Evolutionary conservation across 2,113 vertebrate species (phyloP).

Genomic region (Calyptommatus sinebrachiatus): DNA sequence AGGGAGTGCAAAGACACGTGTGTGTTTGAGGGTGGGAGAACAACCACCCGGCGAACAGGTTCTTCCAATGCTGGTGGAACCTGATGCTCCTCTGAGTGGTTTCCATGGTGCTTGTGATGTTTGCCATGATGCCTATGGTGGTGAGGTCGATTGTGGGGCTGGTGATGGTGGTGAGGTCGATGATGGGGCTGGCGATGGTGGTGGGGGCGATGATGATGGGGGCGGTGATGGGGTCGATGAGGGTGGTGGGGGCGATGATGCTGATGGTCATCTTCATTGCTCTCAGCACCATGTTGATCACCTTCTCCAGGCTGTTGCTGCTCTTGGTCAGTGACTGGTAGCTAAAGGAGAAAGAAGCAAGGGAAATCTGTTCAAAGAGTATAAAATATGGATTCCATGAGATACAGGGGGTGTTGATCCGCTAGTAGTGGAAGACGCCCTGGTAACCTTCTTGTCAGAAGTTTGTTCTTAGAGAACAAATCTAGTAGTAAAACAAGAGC

Average conservation of each 20-base stretch:
- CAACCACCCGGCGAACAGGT: constrained; percentile 46
- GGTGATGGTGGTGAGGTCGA: too few species aligned
- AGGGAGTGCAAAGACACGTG: constrained; percentile 25
- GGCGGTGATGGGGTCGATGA: too few species aligned
- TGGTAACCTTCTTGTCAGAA: background rate
- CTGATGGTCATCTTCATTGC: background rate
- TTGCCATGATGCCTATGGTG: background rate
- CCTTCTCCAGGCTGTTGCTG: background rate
- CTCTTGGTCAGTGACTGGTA: constrained; percentile 17
- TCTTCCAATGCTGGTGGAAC: constrained; percentile 5
- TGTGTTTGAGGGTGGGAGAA: constrained; percentile 43
- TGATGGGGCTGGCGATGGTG: background rate
- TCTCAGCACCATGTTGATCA: background rate
- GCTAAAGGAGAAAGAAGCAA: constrained; percentile 37
- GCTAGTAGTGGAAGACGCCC: background rate
- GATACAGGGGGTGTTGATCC: background rate
- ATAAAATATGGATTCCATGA: too few species aligned
- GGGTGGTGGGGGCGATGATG: too few species aligned
- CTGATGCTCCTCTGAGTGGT: background rate
- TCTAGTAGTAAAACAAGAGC: too few species aligned
- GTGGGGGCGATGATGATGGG: too few species aligned
- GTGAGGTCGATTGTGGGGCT: background rate
- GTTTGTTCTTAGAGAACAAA: too few species aligned
- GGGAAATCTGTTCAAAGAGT: background rate
- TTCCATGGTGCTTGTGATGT: background rate